These are phyloP conservation scores for Subacronicta megacephala DNA, from an alignment of 2,888 invertebrate genomes.

Conservation along the genomic window DNA sequence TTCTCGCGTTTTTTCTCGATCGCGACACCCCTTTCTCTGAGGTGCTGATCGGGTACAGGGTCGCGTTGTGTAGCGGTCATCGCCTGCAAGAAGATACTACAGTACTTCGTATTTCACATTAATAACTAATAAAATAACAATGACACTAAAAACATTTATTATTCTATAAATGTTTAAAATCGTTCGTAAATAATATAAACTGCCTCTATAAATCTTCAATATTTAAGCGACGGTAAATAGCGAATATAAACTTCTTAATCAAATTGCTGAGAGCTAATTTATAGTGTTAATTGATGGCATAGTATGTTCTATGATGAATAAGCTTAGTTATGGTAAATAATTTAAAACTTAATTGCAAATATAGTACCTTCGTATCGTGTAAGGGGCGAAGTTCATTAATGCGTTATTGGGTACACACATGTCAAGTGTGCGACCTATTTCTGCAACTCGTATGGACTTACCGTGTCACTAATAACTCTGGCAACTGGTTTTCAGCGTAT, in stretches of 20 bases:
- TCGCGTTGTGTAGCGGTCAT: constrained; percentile 36
- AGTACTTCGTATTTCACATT: neutral
- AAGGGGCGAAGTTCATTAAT: no score
- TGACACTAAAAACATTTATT: no score
- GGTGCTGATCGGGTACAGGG: constrained; percentile 41
- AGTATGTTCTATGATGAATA: neutral
- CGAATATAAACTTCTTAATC: neutral
- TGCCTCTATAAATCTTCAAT: neutral
- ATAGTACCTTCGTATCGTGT: no score
- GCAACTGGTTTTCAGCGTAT: neutral
- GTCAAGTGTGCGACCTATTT: neutral
- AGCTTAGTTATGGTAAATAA: neutral
- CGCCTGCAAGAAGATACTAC: no score
- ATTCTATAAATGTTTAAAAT: neutral
- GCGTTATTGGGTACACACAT: no score
- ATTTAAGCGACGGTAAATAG: neutral
- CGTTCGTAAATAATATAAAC: neutral
- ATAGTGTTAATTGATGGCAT: neutral
- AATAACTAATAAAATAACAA: no score
- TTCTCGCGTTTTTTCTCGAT: neutral
- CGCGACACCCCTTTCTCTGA: constrained; percentile 22
- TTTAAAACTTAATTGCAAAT: neutral
- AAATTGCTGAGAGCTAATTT: neutral
- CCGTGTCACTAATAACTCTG: neutral
- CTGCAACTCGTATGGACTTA: neutral